Evolutionary conservation across 2,888 invertebrate genomes (phyloP).

Genomic region (Cetonia aurata): DNA sequence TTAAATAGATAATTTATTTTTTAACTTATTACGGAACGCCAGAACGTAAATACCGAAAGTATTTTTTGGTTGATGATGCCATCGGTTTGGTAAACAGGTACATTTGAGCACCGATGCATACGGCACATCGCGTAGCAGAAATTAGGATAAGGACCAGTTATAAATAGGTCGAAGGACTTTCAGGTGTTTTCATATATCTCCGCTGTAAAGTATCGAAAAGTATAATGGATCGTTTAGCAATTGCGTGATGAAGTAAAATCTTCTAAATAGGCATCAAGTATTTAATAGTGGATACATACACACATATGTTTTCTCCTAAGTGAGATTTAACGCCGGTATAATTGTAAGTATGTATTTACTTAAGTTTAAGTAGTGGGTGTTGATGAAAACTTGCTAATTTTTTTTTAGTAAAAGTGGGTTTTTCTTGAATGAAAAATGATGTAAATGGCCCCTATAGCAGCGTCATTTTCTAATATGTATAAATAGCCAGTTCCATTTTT

Average conservation of each 20-base stretch:
- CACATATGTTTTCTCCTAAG: slow-evolving; percentile 5
- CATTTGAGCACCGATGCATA: slow-evolving; percentile 32
- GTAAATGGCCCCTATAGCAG: slow-evolving; percentile 33
- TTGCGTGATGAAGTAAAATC: too few relatives aligned
- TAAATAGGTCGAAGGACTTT: slow-evolving; percentile 52
- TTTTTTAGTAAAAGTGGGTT: slow-evolving; percentile 18
- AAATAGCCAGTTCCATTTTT: slow-evolving; percentile 22
- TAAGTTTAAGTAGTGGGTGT: slow-evolving; percentile 13
- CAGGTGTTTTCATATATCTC: slow-evolving; percentile 37
- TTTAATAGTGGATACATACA: background rate
- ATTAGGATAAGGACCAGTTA: slow-evolving; percentile 54
- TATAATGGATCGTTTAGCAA: too few relatives aligned
- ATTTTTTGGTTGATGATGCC: slow-evolving; percentile 42
- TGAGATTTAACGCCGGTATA: background rate
- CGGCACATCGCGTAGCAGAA: slow-evolving; percentile 43
- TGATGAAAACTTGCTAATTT: slow-evolving; percentile 3
- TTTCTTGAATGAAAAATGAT: slow-evolving; percentile 21
- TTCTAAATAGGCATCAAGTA: background rate
- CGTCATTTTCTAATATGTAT: slow-evolving; percentile 29
- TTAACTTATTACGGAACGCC: background rate
- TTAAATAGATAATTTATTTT: slow-evolving; percentile 20
- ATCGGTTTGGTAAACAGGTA: slow-evolving; percentile 39
- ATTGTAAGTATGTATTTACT: background rate
- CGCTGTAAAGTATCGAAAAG: too few relatives aligned
- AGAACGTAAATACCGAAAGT: slow-evolving; percentile 28